Evolutionary conservation across 30 jellyfish, hydroid and myxozoan genomes (phyloP), one percentile per base, ranked within the genome.

Genomic region (Aurelia sp.): DNA sequence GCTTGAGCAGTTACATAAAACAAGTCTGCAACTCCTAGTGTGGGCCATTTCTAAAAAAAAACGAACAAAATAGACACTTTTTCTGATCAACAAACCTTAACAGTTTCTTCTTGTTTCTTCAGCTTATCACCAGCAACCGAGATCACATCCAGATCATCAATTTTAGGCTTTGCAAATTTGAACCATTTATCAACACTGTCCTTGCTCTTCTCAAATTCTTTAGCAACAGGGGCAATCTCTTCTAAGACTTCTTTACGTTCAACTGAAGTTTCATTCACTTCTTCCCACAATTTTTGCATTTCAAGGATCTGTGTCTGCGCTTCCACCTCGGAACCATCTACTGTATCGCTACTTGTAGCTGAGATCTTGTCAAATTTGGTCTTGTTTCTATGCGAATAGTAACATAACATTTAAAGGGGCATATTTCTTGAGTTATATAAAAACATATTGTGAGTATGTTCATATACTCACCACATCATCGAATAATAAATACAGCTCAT

Each of bases 231-330:
- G 10, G 80, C 73, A 19, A 95, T 84, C 41, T 90, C 96, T 15
- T 90, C 95, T 51, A 95, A 83, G 16, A 78, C 84, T 15, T 59
- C 91, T 40, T 88, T 84, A 12, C 99, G 81, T 3, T 85, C 84
- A 19, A 33, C 60, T 41, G 95, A 50, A 27, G 53, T 57, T 24
- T 52, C 69, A 74, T 79, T 85, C 59, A 95, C 41, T 18, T 59
- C 81, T 11, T 90, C 68, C 97, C 97, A 95, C 30, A 88, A 59
- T 22, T 80, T 63, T 62, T 86, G 65, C 67, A 95, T 59, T 50
- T 87, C 79, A 24, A 24, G 20, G 73, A 27, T 64, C 93, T 52
- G 69, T 78, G 12, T 60, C 92, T 66, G 81, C 17, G 66, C 88
- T 8, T 77, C 88, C 0, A 68, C 57, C 16, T 62, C 22, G 4